Conservation (phyloP, 2,888 invertebrate species). For the Eupithecia inturbata region DNA sequence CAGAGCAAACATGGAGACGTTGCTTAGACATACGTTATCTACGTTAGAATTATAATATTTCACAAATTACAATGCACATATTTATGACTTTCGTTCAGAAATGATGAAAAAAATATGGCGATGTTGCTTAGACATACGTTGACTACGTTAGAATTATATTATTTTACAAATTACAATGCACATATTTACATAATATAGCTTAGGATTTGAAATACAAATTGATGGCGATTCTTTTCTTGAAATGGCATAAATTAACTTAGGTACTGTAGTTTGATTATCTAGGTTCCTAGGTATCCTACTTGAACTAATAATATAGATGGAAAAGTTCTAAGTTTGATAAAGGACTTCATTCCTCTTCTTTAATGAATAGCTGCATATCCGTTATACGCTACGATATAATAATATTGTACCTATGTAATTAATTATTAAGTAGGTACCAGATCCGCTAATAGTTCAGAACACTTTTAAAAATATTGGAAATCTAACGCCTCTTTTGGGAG, state of each 20-base stretch:
- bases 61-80: background rate
- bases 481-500: background rate
- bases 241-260: background rate
- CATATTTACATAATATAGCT: background rate
- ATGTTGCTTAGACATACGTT: too few species aligned
- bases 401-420: background rate
- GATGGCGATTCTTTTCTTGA: background rate
- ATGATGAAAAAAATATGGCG: slow-evolving; percentile 52
- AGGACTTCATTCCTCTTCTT: too few species aligned
- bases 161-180: background rate
- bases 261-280: background rate
- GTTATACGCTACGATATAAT: background rate
- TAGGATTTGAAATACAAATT: background rate
- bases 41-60: background rate
- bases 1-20: slow-evolving; percentile 26
- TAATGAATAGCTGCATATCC: background rate
- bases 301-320: background rate
- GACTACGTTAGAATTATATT: background rate
- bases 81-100: slow-evolving; percentile 71
- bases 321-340: background rate
- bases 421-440: background rate
- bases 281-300: background rate
- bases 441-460: background rate
- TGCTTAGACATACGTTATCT: background rate
- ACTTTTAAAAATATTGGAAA: background rate